Percentiles rank a stretch among this genome's conserved stretches.
These are phyloP conservation scores for Ptychadena robeensis DNA, from an alignment of 2,797 vertebrate species.

Conservation along the genomic window DNA sequence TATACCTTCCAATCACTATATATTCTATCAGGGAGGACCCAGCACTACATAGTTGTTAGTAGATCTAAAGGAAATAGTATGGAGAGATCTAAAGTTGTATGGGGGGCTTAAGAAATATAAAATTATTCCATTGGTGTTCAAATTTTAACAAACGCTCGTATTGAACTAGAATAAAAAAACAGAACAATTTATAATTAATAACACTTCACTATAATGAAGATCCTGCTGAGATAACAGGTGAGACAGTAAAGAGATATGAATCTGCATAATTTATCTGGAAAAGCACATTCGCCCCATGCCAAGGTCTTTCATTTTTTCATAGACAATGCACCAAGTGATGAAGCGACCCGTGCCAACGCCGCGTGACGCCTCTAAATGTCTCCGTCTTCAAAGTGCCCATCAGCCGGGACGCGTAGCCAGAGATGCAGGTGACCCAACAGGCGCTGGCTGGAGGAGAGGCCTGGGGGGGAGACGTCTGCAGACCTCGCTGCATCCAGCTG, in stretches of 20 bases:
- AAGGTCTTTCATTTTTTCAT: conserved; percentile 36
- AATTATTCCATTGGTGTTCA: too few species aligned
- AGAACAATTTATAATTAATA: too few species aligned
- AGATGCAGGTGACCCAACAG: conserved; percentile 52
- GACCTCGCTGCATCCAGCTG: conserved; percentile 5
- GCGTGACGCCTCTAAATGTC: conserved; percentile 12
- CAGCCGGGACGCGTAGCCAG: neutral
- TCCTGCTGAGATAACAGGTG: conserved; percentile 56
- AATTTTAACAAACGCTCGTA: too few species aligned
- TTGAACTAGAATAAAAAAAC: too few species aligned
- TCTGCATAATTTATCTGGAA: conserved; percentile 69
- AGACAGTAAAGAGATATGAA: conserved; percentile 60
- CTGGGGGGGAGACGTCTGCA: conserved; percentile 10
- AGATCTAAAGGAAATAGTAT: too few species aligned
- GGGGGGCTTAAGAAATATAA: too few species aligned
- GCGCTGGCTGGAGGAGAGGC: conserved; percentile 14
- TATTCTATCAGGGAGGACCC: too few species aligned
- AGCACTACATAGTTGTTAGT: too few species aligned
- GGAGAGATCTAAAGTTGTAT: too few species aligned
- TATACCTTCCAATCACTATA: too few species aligned
- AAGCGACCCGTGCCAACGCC: conserved; percentile 20
- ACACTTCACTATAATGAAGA: conserved; percentile 9
- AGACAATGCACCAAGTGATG: conserved; percentile 8
- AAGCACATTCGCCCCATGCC: conserved; percentile 61
- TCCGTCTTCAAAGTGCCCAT: conserved; percentile 34